Base-by-base conservation (phyloP, 2,888 invertebrate species). In the Deroplatys truncata region DNA sequence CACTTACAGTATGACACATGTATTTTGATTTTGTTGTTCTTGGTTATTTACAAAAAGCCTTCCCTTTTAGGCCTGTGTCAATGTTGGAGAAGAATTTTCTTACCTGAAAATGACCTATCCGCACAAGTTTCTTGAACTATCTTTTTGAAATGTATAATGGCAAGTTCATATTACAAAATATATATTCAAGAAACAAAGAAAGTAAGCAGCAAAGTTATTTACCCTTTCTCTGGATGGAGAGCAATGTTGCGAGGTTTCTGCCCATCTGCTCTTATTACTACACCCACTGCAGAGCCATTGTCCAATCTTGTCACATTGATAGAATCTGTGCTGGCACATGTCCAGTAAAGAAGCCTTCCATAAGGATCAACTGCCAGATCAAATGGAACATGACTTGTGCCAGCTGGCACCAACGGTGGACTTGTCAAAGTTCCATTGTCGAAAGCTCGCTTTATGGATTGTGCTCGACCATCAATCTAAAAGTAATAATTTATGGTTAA, bases 291-390 rank as follows among this genome's bases (percentile, higher is more conserved):
- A 91, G 96, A 95, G 2, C 95, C 95, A 92, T 95, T 95, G 90
- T 96, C 96, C 43, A 97, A 94, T 90, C 97, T 95, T 0, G 98
- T 98, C 0, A 98, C 97, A 93, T 98, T 98, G 86, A 99, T 98
- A 0, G 97, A 96, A 93, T 98, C 97, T 15, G 97, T 96, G 91
- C 95, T 95, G 0, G 96, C 94, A 92, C 98, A 98, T 0, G 98
- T 97, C 98, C 98, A 98, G 94, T 98, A 98, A 0, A 99, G 93
- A 1, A 98, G 94, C 28, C 98, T 95, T 0, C 98, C 97, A 72
- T 98, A 94, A 0, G 97, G 96, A 93, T 99, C 98, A 13, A 99
- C 94, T 0, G 97, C 98, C 92, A 99, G 95, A 93, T 98, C 98
- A 92, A 96, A 97, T 0, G 98, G 98, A 90, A 96, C 95, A 56